Percentiles rank a stretch among this genome's conserved stretches.
These are phyloP conservation scores for Penelope pileata DNA, from an alignment of 2,113 vertebrate species.

Conservation along the genomic window DNA sequence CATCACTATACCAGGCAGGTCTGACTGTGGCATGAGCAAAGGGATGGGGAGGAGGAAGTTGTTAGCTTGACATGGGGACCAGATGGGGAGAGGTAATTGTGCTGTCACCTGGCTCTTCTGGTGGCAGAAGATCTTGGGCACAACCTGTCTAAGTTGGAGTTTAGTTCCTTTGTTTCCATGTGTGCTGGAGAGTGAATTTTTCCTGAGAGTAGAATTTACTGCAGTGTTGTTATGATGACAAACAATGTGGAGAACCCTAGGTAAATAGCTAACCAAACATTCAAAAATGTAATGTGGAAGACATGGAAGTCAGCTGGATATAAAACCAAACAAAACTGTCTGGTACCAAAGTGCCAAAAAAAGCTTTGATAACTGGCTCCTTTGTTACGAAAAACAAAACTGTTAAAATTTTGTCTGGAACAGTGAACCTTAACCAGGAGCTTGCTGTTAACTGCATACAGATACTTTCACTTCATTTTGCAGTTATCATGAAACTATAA, in stretches of 20 bases:
- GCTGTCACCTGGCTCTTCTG: neutral
- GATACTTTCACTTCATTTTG: neutral
- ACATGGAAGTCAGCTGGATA: neutral
- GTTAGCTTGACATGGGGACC: neutral
- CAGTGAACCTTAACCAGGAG: neutral
- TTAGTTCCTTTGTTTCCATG: neutral
- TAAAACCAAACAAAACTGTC: neutral
- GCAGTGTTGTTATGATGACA: neutral
- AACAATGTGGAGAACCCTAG: neutral
- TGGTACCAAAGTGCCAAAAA: neutral
- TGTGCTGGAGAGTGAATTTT: neutral
- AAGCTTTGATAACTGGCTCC: neutral
- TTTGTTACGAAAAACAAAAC: neutral
- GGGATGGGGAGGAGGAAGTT: neutral
- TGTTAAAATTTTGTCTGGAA: neutral
- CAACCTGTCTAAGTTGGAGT: neutral
- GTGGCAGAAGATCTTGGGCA: neutral
- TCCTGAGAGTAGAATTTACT: neutral
- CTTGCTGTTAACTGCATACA: neutral
- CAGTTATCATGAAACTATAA: neutral
- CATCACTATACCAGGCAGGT: neutral
- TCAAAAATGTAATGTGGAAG: neutral
- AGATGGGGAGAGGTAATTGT: neutral
- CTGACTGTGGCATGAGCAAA: neutral
- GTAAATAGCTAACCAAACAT: neutral